Evolutionary conservation across 2,113 vertebrate genomes (phyloP), one percentile per base, ranked within the genome.

Genomic region (Xenus cinereus): DNA sequence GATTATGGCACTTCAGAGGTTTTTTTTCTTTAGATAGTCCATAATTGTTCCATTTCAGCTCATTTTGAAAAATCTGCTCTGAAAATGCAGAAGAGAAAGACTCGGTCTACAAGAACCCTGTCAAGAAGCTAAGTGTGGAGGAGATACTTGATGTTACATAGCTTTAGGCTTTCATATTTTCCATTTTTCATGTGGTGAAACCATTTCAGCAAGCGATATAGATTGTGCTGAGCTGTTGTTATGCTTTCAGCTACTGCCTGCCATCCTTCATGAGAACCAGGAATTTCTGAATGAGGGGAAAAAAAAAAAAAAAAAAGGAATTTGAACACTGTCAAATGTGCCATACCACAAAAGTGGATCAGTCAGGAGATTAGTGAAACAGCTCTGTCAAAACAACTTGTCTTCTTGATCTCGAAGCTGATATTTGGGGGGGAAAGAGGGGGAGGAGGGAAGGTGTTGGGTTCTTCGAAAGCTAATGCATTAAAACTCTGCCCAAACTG

Each of bases 341-440:
- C 69, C 2, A 8, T 60, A 33, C 22, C 56, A 3, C 3, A 16
- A 1, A 14, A 20, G 62, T 53, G 72, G 53, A 90, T 77, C 80
- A 50, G 69, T 14, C 86, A 13, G 30, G 73, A 82, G 93, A 71
- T 73, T 16, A 87, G 15, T 9, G 76, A 85, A 94, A 69, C 28
- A 19, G 35, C 79, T 71, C 96, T 96, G 93, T 95, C 95, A 95
- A 95, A 88, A 94, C 93, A 97, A 94, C 87, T 22, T 75, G 75
- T 95, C 91, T 90, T 37, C 83, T 35, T 20, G 24, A 24, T 53
- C 85, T 57, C 57, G 0, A 53, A 93, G 93, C 54, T 45, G 89
- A 64, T 51, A 37, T 75, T 63, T 10, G 9, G 37, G 50, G 21
- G 35, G 27, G 37, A 39, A n/a, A n/a, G 10, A 20, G 19, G 8